Base-by-base conservation (phyloP, 2,888 invertebrate species). In the Macrophya alboannulata region DNA sequence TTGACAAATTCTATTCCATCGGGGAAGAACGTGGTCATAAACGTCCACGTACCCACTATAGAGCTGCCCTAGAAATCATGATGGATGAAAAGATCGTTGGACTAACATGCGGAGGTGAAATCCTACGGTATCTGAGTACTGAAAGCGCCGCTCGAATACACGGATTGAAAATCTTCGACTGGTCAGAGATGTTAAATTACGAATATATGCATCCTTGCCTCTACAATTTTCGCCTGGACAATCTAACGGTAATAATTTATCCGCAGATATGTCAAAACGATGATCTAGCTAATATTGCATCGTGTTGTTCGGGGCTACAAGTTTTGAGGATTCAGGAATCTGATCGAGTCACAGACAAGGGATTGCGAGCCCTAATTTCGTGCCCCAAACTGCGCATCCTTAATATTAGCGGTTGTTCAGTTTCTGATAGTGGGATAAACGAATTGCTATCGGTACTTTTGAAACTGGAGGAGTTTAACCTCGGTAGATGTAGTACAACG, bases 381-480 rank as follows among this genome's bases (percentile, higher is more conserved):
- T 79, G 55, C 79, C n/a, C 79, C 17, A 9, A 59, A 17, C 55
- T 79, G n/a, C 79, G 59, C n/a, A 48, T 59, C 12, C 6, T 79
- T 37, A 21, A 79, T 37, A 4, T 79, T 9, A 21, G 25, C 25
- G 15, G 5, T 40, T n/a, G 55, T 0, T 55, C n/a, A 17, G 76
- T 76, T 9, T 5, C 76, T 48, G 45, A 25, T 8, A 4, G 0
- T 51, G 76, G 51, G 31, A 48, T 51, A 51, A 51, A 76, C 48
- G 76, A 76, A 45, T 4, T 76, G 51, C 45, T 76, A 31, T 76
- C 76, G 2, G 43, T 21, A 10, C 4, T 48, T 43, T 12, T 2
- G 71, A n/a, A 40, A 43, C 37, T 72, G n/a, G n/a, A 72, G n/a
- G 71, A 72, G n/a, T 72, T 72, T n/a, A 37, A 72, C 12, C 62